Conservation (phyloP, 2,797 vertebrate species). For the Sebastiscus tertius region DNA sequence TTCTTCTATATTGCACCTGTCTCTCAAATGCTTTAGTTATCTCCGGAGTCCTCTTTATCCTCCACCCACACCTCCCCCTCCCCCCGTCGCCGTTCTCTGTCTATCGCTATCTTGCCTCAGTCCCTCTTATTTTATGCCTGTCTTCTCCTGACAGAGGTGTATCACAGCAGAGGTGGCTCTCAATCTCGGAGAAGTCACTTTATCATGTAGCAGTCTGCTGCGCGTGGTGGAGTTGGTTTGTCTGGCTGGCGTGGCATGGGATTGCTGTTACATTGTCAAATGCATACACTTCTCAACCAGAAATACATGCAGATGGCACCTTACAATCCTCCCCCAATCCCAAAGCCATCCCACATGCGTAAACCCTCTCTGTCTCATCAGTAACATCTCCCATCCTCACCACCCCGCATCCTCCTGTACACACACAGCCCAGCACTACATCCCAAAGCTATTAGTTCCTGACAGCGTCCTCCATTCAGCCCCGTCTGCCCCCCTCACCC, state of each 20-base stretch:
- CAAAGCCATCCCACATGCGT: conserved; percentile 11
- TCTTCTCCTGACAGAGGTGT: conserved; percentile 65
- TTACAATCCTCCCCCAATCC: neutral
- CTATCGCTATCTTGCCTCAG: conserved; percentile 54
- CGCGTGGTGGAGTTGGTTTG: conserved; percentile 7
- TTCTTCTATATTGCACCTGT: conserved; percentile 78
- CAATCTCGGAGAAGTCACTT: conserved; percentile 64
- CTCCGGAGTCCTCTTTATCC: conserved; percentile 69
- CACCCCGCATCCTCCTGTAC: conserved; percentile 46
- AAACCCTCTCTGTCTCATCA: conserved; percentile 36
- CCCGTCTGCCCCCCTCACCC: conserved; percentile 40
- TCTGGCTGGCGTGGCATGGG: neutral
- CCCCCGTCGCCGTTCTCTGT: conserved; percentile 6
- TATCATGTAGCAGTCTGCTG: conserved; percentile 47
- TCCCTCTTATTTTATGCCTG: conserved; percentile 30
- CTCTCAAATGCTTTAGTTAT: conserved; percentile 76
- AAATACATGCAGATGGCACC: conserved; percentile 23
- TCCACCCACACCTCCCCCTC: conserved; percentile 9
- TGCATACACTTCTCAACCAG: neutral
- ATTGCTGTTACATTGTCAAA: neutral
- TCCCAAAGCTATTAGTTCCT: conserved; percentile 81
- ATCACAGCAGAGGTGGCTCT: conserved; percentile 62
- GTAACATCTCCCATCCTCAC: neutral
- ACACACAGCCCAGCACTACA: conserved; percentile 69
- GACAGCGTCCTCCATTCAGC: conserved; percentile 76